phyloP scores from a whole-genome alignment of 2,113 vertebrate species.

The Chaetodon auriga region DNA sequence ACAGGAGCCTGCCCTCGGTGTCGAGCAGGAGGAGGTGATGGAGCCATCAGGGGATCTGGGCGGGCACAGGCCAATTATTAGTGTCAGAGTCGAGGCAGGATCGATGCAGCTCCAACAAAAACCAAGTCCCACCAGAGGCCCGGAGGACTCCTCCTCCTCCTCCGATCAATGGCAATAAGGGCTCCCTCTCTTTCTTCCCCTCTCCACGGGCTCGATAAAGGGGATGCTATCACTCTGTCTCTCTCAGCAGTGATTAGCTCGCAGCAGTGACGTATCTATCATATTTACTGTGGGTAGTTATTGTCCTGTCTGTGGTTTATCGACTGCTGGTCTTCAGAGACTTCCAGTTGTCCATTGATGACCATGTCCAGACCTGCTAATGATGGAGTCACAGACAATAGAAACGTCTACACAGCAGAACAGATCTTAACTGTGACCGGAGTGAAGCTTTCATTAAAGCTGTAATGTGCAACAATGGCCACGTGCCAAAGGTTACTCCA shows the following conservation, averaged over 20 bases:
- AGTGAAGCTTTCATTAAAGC: not conserved
- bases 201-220: conserved; percentile 42
- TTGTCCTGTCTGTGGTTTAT: conserved; percentile 48
- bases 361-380: not conserved
- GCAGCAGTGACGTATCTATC: conserved; percentile 39
- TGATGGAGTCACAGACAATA: not conserved
- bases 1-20: not conserved
- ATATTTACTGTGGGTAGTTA: conserved; percentile 39
- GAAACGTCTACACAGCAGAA: not conserved
- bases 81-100: conserved; percentile 50
- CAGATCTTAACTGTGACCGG: fast-evolving
- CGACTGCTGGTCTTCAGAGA: conserved; percentile 24
- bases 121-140: conserved; percentile 30
- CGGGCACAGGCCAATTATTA: conserved; percentile 57
- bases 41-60: not conserved
- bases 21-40: not conserved
- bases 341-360: not conserved
- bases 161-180: conserved; percentile 65
- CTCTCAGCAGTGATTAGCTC: conserved; percentile 39
- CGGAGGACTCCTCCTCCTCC: conserved; percentile 21
- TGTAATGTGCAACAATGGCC: no score
- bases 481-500: no score
- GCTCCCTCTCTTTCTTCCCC: conserved; percentile 11
- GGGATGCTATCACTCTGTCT: conserved; percentile 26
- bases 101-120: conserved; percentile 52